Percentiles rank a stretch among this genome's conserved stretches.
Evolutionary conservation across 2,797 vertebrate genomes (phyloP).

Genomic region (Myripristis murdjan): DNA sequence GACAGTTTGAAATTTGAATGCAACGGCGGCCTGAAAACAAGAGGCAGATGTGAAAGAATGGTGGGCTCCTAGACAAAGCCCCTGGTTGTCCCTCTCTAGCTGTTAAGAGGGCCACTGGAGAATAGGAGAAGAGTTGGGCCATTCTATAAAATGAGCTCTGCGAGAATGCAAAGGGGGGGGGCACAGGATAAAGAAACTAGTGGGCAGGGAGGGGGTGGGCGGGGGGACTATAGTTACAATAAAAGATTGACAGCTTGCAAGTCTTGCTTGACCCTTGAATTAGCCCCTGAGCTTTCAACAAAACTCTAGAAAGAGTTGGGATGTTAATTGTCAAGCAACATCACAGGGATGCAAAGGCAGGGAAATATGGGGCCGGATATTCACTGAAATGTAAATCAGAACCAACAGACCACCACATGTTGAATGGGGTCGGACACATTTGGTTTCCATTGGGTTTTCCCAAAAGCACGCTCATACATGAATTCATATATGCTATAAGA

Average conservation of each 20-base stretch:
- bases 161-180: constrained; percentile 71
- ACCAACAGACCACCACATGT: constrained; percentile 74
- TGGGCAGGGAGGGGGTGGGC: no score
- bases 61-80: constrained; percentile 82
- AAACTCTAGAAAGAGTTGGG: constrained; percentile 81
- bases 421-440: constrained; percentile 69
- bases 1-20: constrained; percentile 87
- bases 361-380: constrained; percentile 66
- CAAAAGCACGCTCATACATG: constrained; percentile 69
- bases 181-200: constrained; percentile 65
- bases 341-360: constrained; percentile 78
- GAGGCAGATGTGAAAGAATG: constrained; percentile 89
- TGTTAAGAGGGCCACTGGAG: constrained; percentile 80
- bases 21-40: constrained; percentile 81
- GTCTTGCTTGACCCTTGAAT: constrained; percentile 90
- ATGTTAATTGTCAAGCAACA: constrained; percentile 85
- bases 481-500: constrained; percentile 72
- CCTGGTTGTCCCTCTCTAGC: constrained; percentile 80
- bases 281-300: constrained; percentile 85
- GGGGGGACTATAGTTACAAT: constrained; percentile 77
- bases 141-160: constrained; percentile 79
- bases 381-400: constrained; percentile 77
- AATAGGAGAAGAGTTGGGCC: constrained; percentile 82
- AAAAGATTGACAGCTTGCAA: constrained; percentile 89
- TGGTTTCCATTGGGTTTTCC: constrained; percentile 68